Evolutionary conservation across 1,140 invertebrate species (phyloP), one percentile per base, ranked within the genome.

Genomic region (Bombus pyrosoma): DNA sequence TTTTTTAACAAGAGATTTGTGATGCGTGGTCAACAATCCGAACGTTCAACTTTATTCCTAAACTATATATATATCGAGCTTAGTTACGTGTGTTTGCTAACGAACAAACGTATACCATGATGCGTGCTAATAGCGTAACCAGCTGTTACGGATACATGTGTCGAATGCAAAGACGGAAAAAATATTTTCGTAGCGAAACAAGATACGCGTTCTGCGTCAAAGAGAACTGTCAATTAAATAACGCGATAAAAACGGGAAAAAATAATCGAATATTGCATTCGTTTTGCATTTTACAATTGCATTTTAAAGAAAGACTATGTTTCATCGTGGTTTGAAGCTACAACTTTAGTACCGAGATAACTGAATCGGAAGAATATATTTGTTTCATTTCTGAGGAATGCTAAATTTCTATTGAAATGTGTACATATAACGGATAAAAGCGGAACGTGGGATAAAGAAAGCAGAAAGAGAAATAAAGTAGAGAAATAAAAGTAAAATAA

Each of bases 121-220:
- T 18, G 25, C 59, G 62, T 18, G 39, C 6, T 8, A 34, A 53
- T n/a, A 66, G n/a, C 10, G 39, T 32, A 15, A 83, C 22, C 59
- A 74, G 28, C 53, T 53, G 81, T 47, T 39, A 59, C 37, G 43
- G 57, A 37, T 81, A n/a, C 79, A 72, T 32, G 28, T 43, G 32
- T 57, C 43, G 28, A 37, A 68, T 25, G 32, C 34, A 37, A 68
- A 12, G 34, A 15, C 12, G 18, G 47, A 22, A 53, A 53, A 22
- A 22, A 22, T 53, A 22, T 53, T 53, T 53, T 53, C 47, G 18
- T 53, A 18, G 18, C 18, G 5, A 53, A 53, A 53, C 47, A 22
- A 53, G 47, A 53, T 53, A 53, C 47, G 18, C 18, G 47, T 53
- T 53, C 18, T 53, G 18, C 47, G 18, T 53, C 47, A 53, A 53